Base-by-base conservation (phyloP, 2,888 invertebrate genomes). In the Ormyrus thymus region DNA sequence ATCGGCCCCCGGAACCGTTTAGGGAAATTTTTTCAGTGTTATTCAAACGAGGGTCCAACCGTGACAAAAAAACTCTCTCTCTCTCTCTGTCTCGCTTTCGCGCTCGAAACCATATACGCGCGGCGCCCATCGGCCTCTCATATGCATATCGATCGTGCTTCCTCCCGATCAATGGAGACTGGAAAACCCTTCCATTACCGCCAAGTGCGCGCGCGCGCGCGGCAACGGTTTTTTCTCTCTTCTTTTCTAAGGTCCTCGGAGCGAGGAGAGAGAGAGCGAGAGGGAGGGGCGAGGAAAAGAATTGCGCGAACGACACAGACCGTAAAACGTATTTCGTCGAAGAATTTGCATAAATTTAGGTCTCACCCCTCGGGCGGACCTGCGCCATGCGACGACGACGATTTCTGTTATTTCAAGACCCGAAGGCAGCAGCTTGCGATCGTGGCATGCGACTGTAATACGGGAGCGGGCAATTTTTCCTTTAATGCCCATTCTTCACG, bases 1-100 rank as follows among this genome's bases (percentile, higher is more conserved):
- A 45, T 66, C 73, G 62, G 68, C 15, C 74, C 77, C 78, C 71
- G 87, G 84, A 87, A 89, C 88, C 89, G 88, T 90, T 90, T 89
- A 90, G 89, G 88, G 84, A 90, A 89, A 90, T 90, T 89, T 86
- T 86, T 85, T 83, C 84, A 87, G 85, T 89, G 89, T 89, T 89
- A 90, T 90, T 89, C 88, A 89, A 90, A 89, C 88, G 87, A 89
- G 89, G 86, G 84, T 84, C 87, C 85, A 86, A 87, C 85, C 85
- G 88, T 86, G 85, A 73, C 79, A 64, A 75, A 79, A 75, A 81
- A 70, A 75, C 29, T 51, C 15, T 29, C 58, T n/a, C 58, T 45
- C 50, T 43, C 48, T 50, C 65, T 55, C 46, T 62, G 29, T 55
- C 46, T 78, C 82, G 81, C 70, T 62, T 81, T 81, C 81, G 78